Base-by-base conservation (phyloP, 2,888 invertebrate species). In the Chrysolina haemoptera region DNA sequence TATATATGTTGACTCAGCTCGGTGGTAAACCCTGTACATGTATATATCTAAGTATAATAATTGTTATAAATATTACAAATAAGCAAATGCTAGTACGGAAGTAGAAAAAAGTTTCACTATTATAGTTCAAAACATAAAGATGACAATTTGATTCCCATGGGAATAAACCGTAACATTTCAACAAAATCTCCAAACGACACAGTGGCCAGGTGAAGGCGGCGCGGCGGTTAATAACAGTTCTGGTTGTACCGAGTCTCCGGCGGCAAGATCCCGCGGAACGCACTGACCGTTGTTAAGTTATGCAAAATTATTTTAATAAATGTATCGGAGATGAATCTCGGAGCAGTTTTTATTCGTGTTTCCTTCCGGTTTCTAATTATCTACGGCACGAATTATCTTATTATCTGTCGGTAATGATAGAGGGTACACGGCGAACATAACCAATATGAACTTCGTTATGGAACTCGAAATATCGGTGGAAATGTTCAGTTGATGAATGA, bases 321-420 rank as follows among this genome's bases (percentile, higher is more conserved):
- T 88, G 88, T 88, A 88, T 88, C 88, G 79, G 82, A 82, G 87
- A 88, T 88, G 87, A 87, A 87, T 87, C 88, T 88, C 86, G 85
- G 86, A 85, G 83, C 86, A 83, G 86, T 87, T 88, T 88, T 87
- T 87, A 86, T 87, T 87, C 86, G 87, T 85, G 86, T 88, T 88
- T 88, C 88, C 88, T 88, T 88, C 88, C 88, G 88, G 88, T 85
- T 85, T 85, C 84, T 88, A 88, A 88, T 88, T 88, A 87, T 85
- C 82, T 83, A 85, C 83, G 85, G 84, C 85, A 85, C 86, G 85
- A 86, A 88, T 87, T 88, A 87, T 87, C 87, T 83, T 74, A 77
- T 77, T 79, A 80, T 82, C 78, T 78, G 78, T 78, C 78, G 77
- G 79, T 79, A 79, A 78, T 79, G 74, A 79, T 76, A 78, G 66